These are phyloP conservation scores for Dolichomitus sp. DNA, from an alignment of 2,888 invertebrate species.

Conservation along the genomic window DNA sequence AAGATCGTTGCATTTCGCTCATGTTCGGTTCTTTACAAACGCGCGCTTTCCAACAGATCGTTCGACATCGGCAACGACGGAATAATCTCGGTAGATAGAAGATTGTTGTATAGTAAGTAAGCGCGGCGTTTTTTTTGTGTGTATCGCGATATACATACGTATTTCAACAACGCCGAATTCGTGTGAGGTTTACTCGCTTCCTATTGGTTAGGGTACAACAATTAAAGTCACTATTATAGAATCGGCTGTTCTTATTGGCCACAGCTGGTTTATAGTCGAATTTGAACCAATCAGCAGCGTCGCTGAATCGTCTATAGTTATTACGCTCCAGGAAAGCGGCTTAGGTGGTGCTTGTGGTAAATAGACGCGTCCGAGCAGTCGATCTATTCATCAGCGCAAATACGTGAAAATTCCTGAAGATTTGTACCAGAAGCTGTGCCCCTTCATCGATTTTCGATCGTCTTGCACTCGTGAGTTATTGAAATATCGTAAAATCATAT, in stretches of 20 bases:
- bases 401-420: background rate
- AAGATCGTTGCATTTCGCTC: background rate
- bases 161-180: too few relatives aligned
- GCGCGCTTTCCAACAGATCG: background rate
- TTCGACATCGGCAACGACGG: conserved; percentile 7
- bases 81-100: conserved; percentile 31
- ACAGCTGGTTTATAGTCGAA: too few relatives aligned
- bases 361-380: background rate
- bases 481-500: conserved; percentile 6
- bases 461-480: background rate
- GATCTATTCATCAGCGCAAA: background rate
- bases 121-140: background rate
- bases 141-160: too few relatives aligned
- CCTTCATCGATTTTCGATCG: background rate
- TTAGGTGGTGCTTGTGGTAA: background rate
- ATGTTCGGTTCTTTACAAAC: background rate
- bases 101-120: background rate
- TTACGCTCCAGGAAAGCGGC: background rate
- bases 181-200: background rate
- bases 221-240: background rate
- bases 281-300: background rate
- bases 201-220: background rate
- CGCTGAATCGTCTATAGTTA: background rate
- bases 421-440: background rate
- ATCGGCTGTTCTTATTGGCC: background rate